Evolutionary conservation across 2,113 vertebrate species (phyloP), one percentile per base, ranked within the genome.

Genomic region (Odobenus rosmarus): DNA sequence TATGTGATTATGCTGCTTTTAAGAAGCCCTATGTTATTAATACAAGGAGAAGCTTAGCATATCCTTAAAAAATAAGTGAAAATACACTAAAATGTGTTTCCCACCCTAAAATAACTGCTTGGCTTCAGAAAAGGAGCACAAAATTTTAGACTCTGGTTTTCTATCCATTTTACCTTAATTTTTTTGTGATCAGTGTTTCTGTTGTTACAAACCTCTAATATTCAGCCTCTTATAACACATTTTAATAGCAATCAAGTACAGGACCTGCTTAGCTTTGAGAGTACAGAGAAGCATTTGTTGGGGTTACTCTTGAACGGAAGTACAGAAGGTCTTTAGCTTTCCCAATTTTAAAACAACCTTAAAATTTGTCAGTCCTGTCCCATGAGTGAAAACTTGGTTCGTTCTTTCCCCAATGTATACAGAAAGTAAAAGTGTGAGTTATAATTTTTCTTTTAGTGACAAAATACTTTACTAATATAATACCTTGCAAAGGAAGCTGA

Each of bases 361-460:
- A 42, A 39, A 39, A 81, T 69, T 39, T 91, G 31, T 82, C 61
- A 31, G 26, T 62, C 42, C 19, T 82, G 24, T 64, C 31, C 81
- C 88, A 19, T 81, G 13, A 86, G 36, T 77, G 81, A 90, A 96
- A 96, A 71, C 28, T 62, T 90, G 16, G 14, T 55, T 81, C 90
- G 24, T 49, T 71, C 79, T 36, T 94, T 77, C 31, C 26, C 55
- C 23, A 31, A 0, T 92, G 51, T 67, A 85, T 84, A 90, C 28
- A 83, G 33, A 95, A 91, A 93, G 7, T 88, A 94, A 82, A 88
- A 77, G 36, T 82, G 55, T 57, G 53, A 79, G 13, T 81, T 82
- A 51, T 8, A 23, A 81, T 42, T 95, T 97, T 90, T 97, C 21
- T 76, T 89, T 86, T 61, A 76, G 64, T 92, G 51, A 80, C 18